Evolutionary conservation across 2,797 vertebrate species (phyloP).

Genomic region (Scleropages formosus): DNA sequence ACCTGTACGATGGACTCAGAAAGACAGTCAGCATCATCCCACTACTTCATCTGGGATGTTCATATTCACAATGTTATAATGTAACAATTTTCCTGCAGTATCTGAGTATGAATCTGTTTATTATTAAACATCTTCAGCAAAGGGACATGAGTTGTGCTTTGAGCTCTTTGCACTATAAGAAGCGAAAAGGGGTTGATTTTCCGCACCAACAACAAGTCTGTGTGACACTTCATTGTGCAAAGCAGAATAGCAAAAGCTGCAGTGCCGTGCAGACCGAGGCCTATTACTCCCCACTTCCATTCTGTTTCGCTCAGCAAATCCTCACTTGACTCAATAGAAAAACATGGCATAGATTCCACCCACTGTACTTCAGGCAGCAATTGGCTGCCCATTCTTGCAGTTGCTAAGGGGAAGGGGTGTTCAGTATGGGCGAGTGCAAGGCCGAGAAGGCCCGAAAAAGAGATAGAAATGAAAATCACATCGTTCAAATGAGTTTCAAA

Average conservation of each 20-base stretch:
- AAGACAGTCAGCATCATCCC: too few relatives aligned
- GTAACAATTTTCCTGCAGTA: too few relatives aligned
- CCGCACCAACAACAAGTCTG: not conserved
- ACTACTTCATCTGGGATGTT: too few relatives aligned
- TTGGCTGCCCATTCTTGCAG: slow-evolving; percentile 46
- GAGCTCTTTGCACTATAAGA: too few relatives aligned
- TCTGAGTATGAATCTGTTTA: too few relatives aligned
- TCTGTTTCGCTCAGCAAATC: slow-evolving; percentile 39
- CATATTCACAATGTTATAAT: too few relatives aligned
- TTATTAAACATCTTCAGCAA: too few relatives aligned
- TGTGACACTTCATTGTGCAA: not conserved
- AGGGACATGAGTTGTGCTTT: too few relatives aligned
- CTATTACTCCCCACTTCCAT: slow-evolving; percentile 35
- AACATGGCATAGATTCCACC: slow-evolving; percentile 42
- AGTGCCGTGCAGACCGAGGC: slow-evolving; percentile 42
- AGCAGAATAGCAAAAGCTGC: not conserved
- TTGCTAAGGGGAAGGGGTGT: slow-evolving; percentile 57
- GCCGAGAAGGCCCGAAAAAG: slow-evolving; percentile 59
- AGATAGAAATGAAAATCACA: slow-evolving; percentile 75
- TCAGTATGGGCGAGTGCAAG: slow-evolving; percentile 37
- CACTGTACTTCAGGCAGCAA: slow-evolving; percentile 23
- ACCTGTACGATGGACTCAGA: too few relatives aligned
- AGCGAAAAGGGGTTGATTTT: not conserved
- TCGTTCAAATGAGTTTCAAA: slow-evolving; percentile 72
- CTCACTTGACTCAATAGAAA: slow-evolving; percentile 53